These are phyloP conservation scores for Dysdera silvatica DNA, from an alignment of 1,140 invertebrate genomes.

Conservation along the genomic window DNA sequence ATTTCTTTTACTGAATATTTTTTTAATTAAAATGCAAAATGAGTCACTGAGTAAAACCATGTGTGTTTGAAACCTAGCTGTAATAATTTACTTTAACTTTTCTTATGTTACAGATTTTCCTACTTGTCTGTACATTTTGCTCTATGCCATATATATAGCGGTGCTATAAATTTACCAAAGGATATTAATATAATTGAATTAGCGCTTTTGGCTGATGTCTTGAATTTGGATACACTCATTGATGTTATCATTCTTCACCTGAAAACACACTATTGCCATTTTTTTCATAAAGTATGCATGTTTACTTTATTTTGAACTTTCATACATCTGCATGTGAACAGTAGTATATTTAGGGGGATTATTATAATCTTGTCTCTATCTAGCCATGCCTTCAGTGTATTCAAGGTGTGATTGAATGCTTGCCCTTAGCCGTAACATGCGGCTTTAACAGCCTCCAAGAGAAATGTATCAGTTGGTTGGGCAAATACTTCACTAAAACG, in stretches of 20 bases:
- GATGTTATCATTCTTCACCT: conserved; percentile 78
- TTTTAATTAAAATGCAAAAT: too few relatives aligned
- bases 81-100: conserved; percentile 5
- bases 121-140: conserved; percentile 78
- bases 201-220: conserved; percentile 74
- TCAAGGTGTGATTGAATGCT: conserved; percentile 68
- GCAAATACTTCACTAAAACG: conserved; percentile 68
- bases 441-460: conserved; percentile 77
- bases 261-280: conserved; percentile 81
- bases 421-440: conserved; percentile 70
- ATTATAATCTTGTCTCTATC: conserved; percentile 39
- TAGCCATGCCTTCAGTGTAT: conserved; percentile 69
- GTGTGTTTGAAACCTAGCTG: background rate
- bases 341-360: too few relatives aligned
- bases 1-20: too few relatives aligned
- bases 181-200: conserved; percentile 75
- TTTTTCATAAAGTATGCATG: conserved; percentile 68
- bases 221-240: conserved; percentile 78
- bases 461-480: conserved; percentile 75
- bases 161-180: conserved; percentile 71
- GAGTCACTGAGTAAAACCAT: background rate
- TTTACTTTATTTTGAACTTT: background rate
- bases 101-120: conserved; percentile 55
- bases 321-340: too few relatives aligned
- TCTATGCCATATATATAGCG: conserved; percentile 84